These are phyloP conservation scores for Anarhynchus alexandrinus DNA, from an alignment of 2,113 vertebrate genomes.

Conservation along the genomic window DNA sequence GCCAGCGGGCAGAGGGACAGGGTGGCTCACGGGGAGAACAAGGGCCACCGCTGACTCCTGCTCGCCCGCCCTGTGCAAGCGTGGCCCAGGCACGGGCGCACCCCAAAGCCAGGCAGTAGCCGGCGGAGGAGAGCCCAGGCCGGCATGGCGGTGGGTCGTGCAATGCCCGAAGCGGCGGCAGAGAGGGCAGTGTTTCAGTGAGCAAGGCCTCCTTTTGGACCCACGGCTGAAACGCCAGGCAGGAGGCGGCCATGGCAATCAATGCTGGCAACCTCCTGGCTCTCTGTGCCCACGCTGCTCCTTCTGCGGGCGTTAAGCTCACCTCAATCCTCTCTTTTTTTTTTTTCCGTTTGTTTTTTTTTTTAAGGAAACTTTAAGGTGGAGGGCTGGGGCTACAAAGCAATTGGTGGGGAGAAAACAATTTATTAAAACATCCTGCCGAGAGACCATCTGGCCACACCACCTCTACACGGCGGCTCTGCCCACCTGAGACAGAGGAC, in stretches of 20 bases:
- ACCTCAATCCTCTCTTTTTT: not conserved
- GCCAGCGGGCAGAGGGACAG: not conserved
- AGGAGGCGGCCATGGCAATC: not conserved
- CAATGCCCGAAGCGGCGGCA: not conserved
- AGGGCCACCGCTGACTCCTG: accelerated
- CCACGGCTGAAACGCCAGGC: not conserved
- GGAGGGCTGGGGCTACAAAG: not conserved
- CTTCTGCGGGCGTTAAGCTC: not conserved
- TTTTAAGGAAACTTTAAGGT: not conserved
- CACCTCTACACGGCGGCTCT: not conserved
- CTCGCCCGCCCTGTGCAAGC: not conserved
- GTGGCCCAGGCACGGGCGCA: accelerated
- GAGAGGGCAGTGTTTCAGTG: not conserved
- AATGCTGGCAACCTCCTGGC: not conserved
- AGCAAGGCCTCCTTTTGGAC: not conserved
- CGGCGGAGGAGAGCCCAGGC: accelerated
- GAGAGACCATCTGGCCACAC: not conserved
- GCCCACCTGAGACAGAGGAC: not conserved
- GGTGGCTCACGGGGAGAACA: accelerated
- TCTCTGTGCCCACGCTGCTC: not conserved
- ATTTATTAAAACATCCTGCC: not conserved
- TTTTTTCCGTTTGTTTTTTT: too few relatives aligned
- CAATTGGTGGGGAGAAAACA: not conserved
- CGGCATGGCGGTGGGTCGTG: accelerated
- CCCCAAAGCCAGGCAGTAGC: not conserved